Evolutionary conservation across 2,113 vertebrate species (phyloP), one percentile per base, ranked within the genome.

Genomic region (Furnarius figulus): DNA sequence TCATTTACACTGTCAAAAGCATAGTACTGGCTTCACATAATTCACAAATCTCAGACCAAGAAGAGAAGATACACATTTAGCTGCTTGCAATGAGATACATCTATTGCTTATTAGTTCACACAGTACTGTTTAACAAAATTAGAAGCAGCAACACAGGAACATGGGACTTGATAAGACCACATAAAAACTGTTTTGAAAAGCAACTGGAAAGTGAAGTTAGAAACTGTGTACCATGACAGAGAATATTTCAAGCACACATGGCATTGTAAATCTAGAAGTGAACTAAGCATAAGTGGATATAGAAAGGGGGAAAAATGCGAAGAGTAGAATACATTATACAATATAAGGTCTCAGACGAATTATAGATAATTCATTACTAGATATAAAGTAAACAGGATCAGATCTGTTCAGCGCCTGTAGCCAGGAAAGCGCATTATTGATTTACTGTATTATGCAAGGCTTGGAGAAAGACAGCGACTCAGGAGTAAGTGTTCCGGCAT

Each of bases 281-380:
- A 92, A 86, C 16, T 28, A 82, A 78, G 30, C 25, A 68, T 68
- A 74, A 86, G 17, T 9, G 33, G 28, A 93, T 22, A 93, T 22
- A 90, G 46, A 42, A 88, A 73, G 12, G 25, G 46, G 33, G 53
- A 71, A 68, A 49, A 40, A 44, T 0, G 1, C 30, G 21, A 85
- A 61, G 10, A 22, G 17, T 5, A 44, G 68, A 83, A 88, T 90
- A 92, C 67, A 72, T 86, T 63, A 72, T 35, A 85, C 24, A 87
- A 40, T 49, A 70, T 49, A 68, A 75, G 21, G 59, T 80, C 82
- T 88, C 67, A 90, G 72, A 74, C 23, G 0, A 96, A 92, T 78
- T 93, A 93, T 71, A 87, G 90, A 92, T 93, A 87, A 95, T 93
- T 95, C 83, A 87, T 96, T 84, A 94, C 92, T 82, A 92, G 88